Evolutionary conservation across 2,888 invertebrate genomes (phyloP).

Genomic region (Strigamia maritima): DNA sequence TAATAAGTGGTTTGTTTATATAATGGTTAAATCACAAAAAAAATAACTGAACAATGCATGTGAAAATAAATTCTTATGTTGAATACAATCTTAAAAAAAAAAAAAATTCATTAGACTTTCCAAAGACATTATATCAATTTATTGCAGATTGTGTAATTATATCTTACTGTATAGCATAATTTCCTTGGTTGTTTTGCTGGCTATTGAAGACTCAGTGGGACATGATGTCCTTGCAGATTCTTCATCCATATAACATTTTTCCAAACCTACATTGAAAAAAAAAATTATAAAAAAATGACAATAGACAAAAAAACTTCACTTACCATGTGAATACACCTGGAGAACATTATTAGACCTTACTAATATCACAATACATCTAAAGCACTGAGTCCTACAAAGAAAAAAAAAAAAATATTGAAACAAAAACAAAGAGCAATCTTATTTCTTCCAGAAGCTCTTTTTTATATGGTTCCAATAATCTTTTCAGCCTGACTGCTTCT

Average conservation of each 20-base stretch:
- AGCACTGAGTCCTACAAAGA: conserved; percentile 52
- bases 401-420: neutral
- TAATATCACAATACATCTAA: conserved; percentile 62
- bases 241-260: conserved; percentile 63
- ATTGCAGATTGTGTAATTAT: too few species aligned
- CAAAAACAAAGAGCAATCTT: neutral
- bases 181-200: conserved; percentile 50
- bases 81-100: too few species aligned
- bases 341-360: conserved; percentile 62
- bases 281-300: neutral
- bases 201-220: conserved; percentile 54
- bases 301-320: neutral
- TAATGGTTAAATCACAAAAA: too few species aligned
- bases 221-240: conserved; percentile 61
- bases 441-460: neutral
- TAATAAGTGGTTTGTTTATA: too few species aligned
- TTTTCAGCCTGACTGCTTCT: neutral
- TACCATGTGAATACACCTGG: conserved; percentile 59
- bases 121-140: too few species aligned
- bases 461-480: neutral
- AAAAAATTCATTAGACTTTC: too few species aligned
- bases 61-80: too few species aligned
- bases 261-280: conserved; percentile 52
- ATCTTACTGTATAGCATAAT: conserved; percentile 63
- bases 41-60: too few species aligned